Conservation (phyloP, 2,797 vertebrate species). For the Catostomus latipinnis region DNA sequence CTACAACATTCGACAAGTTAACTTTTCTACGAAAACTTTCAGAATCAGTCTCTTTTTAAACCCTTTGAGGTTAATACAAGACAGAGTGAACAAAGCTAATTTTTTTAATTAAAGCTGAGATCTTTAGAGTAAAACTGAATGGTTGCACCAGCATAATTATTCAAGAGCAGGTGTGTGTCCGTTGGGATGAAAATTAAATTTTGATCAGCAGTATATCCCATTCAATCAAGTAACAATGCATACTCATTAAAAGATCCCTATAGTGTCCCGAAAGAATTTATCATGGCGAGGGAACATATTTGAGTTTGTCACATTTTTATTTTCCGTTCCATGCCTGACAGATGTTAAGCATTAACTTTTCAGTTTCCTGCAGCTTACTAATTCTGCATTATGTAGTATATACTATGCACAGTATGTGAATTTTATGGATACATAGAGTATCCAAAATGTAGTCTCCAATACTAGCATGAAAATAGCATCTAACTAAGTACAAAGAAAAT, state of each 20-base stretch:
- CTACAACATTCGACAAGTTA: conserved; percentile 27
- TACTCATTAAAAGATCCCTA: conserved; percentile 58
- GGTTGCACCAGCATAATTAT: conserved; percentile 50
- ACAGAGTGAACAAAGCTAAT: conserved; percentile 45
- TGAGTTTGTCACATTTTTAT: conserved; percentile 20
- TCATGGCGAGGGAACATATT: conserved; percentile 3
- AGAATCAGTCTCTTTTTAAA: not conserved
- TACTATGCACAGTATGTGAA: too few relatives aligned
- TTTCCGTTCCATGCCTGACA: not conserved
- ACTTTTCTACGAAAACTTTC: conserved; percentile 47
- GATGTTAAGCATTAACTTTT: too few relatives aligned
- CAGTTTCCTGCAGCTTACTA: not conserved
- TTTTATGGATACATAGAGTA: too few relatives aligned
- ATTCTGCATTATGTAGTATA: too few relatives aligned
- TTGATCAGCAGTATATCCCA: conserved; percentile 60
- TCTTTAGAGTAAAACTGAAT: conserved; percentile 64
- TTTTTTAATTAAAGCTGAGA: conserved; percentile 66
- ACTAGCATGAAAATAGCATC: too few relatives aligned
- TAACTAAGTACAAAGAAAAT: too few relatives aligned
- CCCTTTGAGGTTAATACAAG: conserved; percentile 33
- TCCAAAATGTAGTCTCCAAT: too few relatives aligned
- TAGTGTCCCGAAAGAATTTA: conserved; percentile 56
- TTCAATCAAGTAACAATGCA: conserved; percentile 67
- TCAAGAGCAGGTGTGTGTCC: conserved; percentile 61
- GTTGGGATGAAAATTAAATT: conserved; percentile 53